Evolutionary conservation across 2,888 invertebrate species (phyloP), one percentile per base, ranked within the genome.

Genomic region (Coenonympha glycerion): DNA sequence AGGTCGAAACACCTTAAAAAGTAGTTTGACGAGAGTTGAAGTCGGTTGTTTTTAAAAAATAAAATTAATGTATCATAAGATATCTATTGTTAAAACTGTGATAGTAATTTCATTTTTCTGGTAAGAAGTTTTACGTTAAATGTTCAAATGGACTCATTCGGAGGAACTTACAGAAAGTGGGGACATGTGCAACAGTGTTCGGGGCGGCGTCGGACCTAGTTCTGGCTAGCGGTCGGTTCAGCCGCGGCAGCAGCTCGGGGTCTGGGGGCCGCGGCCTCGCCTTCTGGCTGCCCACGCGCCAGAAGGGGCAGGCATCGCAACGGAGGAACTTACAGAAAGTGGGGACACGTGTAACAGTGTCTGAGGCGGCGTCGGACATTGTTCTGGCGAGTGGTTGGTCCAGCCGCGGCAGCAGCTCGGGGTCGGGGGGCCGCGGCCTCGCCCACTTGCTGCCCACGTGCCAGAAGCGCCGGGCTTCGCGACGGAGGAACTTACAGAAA

Each of bases 401-500:
- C 19, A 88, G 76, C 18, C n/a, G n/a, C n/a, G n/a, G n/a, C n/a
- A n/a, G n/a, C n/a, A n/a, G n/a, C n/a, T n/a, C n/a, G n/a, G n/a
- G n/a, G n/a, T 82, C 81, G 62, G 90, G 89, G 61, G 91, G 89
- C 16, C 79, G 63, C 91, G 90, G 4, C 30, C 11, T 3, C 30
- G 91, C 90, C 73, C 91, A 91, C 70, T 92, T 92, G 66, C 80
- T 91, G 65, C 92, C 90, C 2, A 92, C 91, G 6, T 92, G 89
- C 92, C 92, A 93, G 72, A 92, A 92, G 1, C 92, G 89, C 49
- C 92, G 92, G 0, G 91, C 90, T 67, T 94, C 93, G n/a, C 91
- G 87, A n/a, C n/a, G n/a, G n/a, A n/a, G n/a, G n/a, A n/a, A n/a
- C n/a, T 66, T 65, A 81, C 79, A 71, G 21, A 71, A 67, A 13